A percentile compares a stretch with the other conserved stretches of the same genome.
These are phyloP conservation scores for Tympanoctomys barrerae DNA, from an alignment of 2,797 vertebrate species.

Conservation along the genomic window DNA sequence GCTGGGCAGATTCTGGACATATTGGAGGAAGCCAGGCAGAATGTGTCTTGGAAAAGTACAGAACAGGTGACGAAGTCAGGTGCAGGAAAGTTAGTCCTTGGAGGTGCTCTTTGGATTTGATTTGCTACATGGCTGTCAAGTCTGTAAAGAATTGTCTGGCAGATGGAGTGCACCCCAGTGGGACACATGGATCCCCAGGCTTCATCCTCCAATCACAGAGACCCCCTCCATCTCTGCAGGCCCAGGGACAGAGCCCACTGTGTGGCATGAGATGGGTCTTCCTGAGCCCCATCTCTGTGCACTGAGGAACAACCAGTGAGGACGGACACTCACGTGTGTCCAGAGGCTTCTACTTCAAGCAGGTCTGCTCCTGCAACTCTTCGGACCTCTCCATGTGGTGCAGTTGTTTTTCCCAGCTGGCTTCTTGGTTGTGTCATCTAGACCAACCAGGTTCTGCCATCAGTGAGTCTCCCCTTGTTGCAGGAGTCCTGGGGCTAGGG, in stretches of 20 bases:
- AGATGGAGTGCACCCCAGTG: neutral
- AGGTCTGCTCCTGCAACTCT: neutral
- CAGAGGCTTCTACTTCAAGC: neutral
- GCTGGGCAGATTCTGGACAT: neutral
- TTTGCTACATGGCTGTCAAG: neutral
- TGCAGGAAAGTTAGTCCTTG: accelerated
- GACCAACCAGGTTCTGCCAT: neutral
- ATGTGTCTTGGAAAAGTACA: accelerated
- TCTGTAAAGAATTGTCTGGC: neutral
- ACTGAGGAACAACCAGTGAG: neutral
- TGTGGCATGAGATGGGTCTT: neutral
- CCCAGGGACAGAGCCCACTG: neutral
- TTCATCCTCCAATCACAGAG: accelerated
- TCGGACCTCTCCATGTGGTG: neutral
- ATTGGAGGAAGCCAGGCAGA: neutral
- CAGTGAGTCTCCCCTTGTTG: no score
- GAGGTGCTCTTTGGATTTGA: neutral
- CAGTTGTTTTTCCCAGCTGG: neutral
- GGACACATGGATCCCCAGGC: neutral
- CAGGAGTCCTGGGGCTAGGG: neutral
- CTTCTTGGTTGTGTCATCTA: neutral
- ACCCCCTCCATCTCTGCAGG: neutral
- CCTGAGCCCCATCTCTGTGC: neutral
- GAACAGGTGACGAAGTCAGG: accelerated
- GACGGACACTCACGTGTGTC: neutral